phyloP scores from a whole-genome alignment of 2,888 invertebrate species.

The Isoperla grammatica region DNA sequence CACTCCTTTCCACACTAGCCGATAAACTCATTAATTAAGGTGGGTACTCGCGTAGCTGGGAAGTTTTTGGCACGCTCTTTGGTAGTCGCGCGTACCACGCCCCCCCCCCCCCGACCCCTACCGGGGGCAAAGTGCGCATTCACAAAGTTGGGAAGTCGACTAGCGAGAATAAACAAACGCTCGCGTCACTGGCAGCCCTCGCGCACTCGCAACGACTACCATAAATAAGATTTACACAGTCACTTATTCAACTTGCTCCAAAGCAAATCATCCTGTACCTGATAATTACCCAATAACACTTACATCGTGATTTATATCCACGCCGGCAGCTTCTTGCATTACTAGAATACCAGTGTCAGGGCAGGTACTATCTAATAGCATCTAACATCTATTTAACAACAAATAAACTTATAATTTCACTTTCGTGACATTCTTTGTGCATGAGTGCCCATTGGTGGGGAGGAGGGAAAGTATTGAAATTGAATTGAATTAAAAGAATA shows the following conservation, averaged over 20 bases:
- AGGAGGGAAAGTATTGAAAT: too few relatives aligned
- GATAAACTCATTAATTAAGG: conserved; percentile 42
- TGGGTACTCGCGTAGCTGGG: conserved; percentile 31
- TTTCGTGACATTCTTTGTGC: too few relatives aligned
- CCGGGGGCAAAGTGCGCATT: conserved; percentile 24
- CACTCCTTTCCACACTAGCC: conserved; percentile 24
- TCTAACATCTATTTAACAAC: too few relatives aligned
- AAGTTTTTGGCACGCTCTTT: conserved; percentile 31
- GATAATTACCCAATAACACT: too few relatives aligned
- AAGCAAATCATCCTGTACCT: too few relatives aligned
- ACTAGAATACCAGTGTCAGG: too few relatives aligned
- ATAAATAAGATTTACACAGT: conserved; percentile 6
- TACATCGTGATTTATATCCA: too few relatives aligned
- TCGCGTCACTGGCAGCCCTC: conserved; percentile 1
- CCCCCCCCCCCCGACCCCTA: background rate
- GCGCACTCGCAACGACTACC: background rate
- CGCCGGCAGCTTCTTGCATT: too few relatives aligned
- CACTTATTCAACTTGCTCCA: background rate
- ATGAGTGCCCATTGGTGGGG: too few relatives aligned
- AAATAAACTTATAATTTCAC: too few relatives aligned
- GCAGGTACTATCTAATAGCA: too few relatives aligned
- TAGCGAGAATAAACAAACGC: background rate
- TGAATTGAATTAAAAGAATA: too few relatives aligned
- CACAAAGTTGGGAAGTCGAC: conserved; percentile 14
- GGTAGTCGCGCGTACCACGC: conserved; percentile 1